Evolutionary conservation across 2,113 vertebrate species (phyloP).

Genomic region (Lamprologus speciosus): DNA sequence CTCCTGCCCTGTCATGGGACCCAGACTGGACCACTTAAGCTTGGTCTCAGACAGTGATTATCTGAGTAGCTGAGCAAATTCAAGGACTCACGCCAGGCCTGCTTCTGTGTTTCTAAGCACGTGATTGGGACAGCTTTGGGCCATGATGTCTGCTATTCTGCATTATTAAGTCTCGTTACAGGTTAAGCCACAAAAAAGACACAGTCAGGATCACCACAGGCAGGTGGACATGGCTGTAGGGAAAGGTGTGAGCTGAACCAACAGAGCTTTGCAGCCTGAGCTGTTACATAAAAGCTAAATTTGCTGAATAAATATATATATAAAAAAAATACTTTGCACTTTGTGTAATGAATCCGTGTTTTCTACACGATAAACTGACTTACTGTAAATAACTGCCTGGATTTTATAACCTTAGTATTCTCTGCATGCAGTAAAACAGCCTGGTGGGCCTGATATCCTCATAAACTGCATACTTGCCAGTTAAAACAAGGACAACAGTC

Average conservation of each 20-base stretch:
- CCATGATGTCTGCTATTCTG: background rate
- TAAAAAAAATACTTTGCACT: accelerated
- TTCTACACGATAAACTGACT: background rate
- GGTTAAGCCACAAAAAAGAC: background rate
- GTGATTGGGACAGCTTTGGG: background rate
- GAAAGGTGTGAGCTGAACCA: background rate
- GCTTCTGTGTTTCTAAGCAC: background rate
- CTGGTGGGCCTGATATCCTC: background rate
- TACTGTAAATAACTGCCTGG: background rate
- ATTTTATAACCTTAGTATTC: background rate
- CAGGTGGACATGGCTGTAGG: background rate
- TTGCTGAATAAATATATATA: background rate
- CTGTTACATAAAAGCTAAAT: background rate
- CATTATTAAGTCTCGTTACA: background rate
- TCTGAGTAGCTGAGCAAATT: background rate
- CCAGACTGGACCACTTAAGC: background rate
- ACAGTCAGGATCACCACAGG: background rate
- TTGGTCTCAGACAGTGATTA: background rate
- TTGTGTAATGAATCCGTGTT: background rate
- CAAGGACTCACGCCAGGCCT: background rate
- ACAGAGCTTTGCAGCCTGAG: background rate
- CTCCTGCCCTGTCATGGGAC: background rate
- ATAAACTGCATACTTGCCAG: background rate
- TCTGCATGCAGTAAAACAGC: background rate
- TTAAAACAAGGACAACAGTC: background rate